Evolutionary conservation across 1,140 invertebrate species (phyloP), one percentile per base, ranked within the genome.

Genomic region (Capitella teleta): DNA sequence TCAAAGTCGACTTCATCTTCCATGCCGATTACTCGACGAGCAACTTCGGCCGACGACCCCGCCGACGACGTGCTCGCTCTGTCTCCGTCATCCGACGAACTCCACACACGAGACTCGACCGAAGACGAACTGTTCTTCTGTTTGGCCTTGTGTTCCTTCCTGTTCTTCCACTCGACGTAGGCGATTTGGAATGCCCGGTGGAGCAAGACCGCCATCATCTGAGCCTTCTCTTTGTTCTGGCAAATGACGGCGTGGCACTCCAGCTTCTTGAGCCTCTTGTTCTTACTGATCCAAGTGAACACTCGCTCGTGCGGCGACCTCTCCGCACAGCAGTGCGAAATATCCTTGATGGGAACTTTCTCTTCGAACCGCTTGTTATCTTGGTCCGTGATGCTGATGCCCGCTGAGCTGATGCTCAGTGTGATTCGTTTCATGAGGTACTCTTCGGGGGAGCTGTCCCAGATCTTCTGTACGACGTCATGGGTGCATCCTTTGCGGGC

Each of bases 231-330:
- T 3, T 32, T 37, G 12, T 41, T 57, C 32, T 57, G 60, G 43
- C 65, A 67, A 28, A 66, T 32, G 1, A 63, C 61, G 16, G 60
- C 65, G 44, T 64, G 59, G 52, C 55, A 59, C 34, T 58, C 26
- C 30, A 64, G 47, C 14, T 45, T 47, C 1, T 52, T 51, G 2
- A 36, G 43, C 0, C 49, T 50, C 0, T 49, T 28, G 8, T 51
- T 43, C n/a, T 55, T 54, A 41, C 46, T 59, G 41, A 67, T 64
- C 65, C 65, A 67, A 21, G 59, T 58, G 41, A 67, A 65, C 25
- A 67, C 57, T 21, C 59, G 44, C 24, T 61, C 60, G 36, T 62
- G 61, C 1, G 58, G 52, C 16, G n/a, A 28, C 3, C 38, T 52
- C 37, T 58, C 59, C 2, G 57, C 51, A 23, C 54, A 55, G 34